Percentiles rank a stretch among this genome's conserved stretches.
Conservation (phyloP, 2,888 invertebrate species). For the Odontocolon sp. region DNA sequence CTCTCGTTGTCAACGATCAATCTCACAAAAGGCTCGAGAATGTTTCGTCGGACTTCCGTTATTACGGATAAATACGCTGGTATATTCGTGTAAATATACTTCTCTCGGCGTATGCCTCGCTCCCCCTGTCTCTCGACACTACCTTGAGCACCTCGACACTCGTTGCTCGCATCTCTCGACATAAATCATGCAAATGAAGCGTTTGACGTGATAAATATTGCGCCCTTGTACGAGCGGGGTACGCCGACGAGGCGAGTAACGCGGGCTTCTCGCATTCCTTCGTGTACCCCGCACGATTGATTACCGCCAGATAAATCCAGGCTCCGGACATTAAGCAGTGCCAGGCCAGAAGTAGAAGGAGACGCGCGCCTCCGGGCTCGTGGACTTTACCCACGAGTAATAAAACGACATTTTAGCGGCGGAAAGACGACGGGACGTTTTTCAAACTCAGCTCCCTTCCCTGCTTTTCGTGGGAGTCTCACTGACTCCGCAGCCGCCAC, state of each 20-base stretch:
- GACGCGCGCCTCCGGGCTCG: conserved; percentile 53
- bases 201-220: conserved; percentile 79
- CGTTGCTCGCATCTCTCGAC: conserved; percentile 50
- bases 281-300: conserved; percentile 73
- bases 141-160: neutral
- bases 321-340: conserved; percentile 76
- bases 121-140: conserved; percentile 17
- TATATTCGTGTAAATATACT: conserved; percentile 40
- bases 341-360: conserved; percentile 29
- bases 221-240: conserved; percentile 64
- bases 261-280: conserved; percentile 58
- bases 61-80: conserved; percentile 36
- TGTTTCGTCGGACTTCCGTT: conserved; percentile 16
- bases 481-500: neutral
- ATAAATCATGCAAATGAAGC: conserved; percentile 79
- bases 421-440: conserved; percentile 73
- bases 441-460: conserved; percentile 70
- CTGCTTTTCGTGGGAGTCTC: conserved; percentile 28
- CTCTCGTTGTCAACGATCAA: conserved; percentile 25
- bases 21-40: neutral
- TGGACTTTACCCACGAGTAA: conserved; percentile 73
- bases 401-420: conserved; percentile 75
- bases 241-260: conserved; percentile 19
- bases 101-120: neutral
- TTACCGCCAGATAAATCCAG: conserved; percentile 78